Base-by-base conservation (phyloP, 2,888 invertebrate species). In the Limnephilus rhombicus region DNA sequence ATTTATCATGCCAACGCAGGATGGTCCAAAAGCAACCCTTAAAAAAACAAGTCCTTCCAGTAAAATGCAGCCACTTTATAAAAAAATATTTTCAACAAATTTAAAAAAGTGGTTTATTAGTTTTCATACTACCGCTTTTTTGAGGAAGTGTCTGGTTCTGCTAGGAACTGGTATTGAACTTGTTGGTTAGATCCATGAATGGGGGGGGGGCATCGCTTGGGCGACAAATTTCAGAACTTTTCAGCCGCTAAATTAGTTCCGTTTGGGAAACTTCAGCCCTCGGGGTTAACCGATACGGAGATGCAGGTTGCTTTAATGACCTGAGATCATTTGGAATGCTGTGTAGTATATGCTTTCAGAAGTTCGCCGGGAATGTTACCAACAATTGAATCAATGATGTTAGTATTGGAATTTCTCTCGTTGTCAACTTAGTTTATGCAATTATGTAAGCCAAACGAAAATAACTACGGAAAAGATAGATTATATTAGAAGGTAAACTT, bases 181-280 rank as follows among this genome's bases (percentile, higher is more conserved):
- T 88, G 91, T 81, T 18, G 24, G 29, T 29, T 41, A 86, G 86
- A 86, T 68, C 68, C 49, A 49, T 41, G 83, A 82, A 24, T n/a
- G 24, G 85, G 49, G 86, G 91, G n/a, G 91, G n/a, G 86, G 87
- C 31, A 82, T 90, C 80, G 86, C 45, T 82, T 91, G 88, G 80
- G 82, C 88, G 91, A 82, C 88, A 91, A 91, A 91, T 81, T 88
- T 85, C 49, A 37, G 41, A 88, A 91, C 89, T 89, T 89, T 82
- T 83, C 90, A 68, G 85, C 86, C 92, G 92, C 92, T 89, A 90
- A 92, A 93, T 93, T 93, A 93, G 92, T 93, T 93, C 91, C 92
- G 92, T 90, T 92, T 83, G 82, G 91, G 82, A 92, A 92, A 93
- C 90, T 93, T 86, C 81, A 49, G 90, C 92, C 88, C 92, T 90